Percentiles rank a stretch among this genome's conserved stretches.
Evolutionary conservation across 2,888 invertebrate species (phyloP).

Genomic region (Lathronympha strigana): DNA sequence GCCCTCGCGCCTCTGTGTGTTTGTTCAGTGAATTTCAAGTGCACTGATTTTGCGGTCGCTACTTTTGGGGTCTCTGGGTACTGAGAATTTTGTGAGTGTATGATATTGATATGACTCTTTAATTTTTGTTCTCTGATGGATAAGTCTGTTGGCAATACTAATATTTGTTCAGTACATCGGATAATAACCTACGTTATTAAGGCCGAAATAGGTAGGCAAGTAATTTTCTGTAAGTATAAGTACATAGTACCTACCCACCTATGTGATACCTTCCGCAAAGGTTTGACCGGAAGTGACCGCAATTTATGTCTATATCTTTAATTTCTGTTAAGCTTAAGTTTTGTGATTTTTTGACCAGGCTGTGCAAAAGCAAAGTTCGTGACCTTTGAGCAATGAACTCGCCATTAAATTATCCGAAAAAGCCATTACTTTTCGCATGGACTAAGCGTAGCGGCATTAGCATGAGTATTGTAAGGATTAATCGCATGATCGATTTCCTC

Average conservation of each 20-base stretch:
- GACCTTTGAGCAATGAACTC: neutral
- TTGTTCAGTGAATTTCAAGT: conserved; percentile 68
- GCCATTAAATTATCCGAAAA: conserved; percentile 1
- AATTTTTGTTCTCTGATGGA: neutral
- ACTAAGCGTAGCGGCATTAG: conserved; percentile 15
- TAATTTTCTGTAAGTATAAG: too few species aligned
- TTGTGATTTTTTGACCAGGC: too few species aligned
- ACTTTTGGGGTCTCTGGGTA: conserved; percentile 21
- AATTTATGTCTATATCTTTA: too few species aligned
- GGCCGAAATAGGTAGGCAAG: too few species aligned
- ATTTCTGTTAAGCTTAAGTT: too few species aligned
- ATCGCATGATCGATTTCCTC: conserved; percentile 35
- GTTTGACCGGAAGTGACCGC: too few species aligned
- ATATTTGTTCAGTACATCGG: neutral
- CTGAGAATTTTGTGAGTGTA: conserved; percentile 7
- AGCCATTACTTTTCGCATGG: neutral
- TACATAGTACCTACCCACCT: too few species aligned
- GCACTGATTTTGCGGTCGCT: conserved; percentile 58
- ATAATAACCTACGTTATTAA: too few species aligned
- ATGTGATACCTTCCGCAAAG: too few species aligned
- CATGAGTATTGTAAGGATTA: conserved; percentile 35
- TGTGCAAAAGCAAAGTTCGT: too few species aligned
- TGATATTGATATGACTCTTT: neutral
- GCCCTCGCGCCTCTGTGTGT: conserved; percentile 58
- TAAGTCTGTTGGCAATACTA: neutral